Conservation (phyloP, 1,140 invertebrate species). For the Pteromalus puparum region DNA sequence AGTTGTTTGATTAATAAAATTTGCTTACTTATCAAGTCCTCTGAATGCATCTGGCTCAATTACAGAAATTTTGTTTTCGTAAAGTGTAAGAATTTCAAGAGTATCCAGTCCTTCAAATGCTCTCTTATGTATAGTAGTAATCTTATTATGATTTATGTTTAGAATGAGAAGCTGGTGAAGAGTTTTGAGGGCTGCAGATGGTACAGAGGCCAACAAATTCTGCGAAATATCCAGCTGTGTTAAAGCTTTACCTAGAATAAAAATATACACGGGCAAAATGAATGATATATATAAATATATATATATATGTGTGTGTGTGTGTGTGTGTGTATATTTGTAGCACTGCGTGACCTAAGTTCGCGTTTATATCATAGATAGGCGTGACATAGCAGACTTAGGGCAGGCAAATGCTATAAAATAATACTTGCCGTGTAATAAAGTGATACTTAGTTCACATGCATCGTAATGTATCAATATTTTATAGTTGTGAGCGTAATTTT, state of each 20-base stretch:
- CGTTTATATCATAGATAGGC: too few species aligned
- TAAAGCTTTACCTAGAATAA: slow-evolving; percentile 82
- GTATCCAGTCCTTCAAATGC: slow-evolving; percentile 91
- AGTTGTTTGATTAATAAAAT: background rate
- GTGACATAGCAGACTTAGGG: too few species aligned
- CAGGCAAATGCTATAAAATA: too few species aligned
- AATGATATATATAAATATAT: too few species aligned
- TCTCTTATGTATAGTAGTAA: slow-evolving; percentile 83
- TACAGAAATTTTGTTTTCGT: slow-evolving; percentile 88
- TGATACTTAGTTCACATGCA: too few species aligned
- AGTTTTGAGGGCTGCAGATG: slow-evolving; percentile 86
- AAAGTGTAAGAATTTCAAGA: slow-evolving; percentile 89
- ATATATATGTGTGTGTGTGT: too few species aligned
- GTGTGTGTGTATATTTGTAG: too few species aligned
- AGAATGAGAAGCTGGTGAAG: slow-evolving; percentile 89
- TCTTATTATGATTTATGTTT: slow-evolving; percentile 93
- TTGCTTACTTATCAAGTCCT: slow-evolving; percentile 87
- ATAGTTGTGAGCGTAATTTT: too few species aligned
- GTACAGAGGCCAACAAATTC: slow-evolving; percentile 85
- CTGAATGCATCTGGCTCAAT: slow-evolving; percentile 89
- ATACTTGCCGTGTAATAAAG: too few species aligned
- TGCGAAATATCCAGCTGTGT: slow-evolving; percentile 90
- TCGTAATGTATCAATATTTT: too few species aligned
- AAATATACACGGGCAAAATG: too few species aligned
- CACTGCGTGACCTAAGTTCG: too few species aligned